Percentiles rank a stretch among this genome's conserved stretches.
These are phyloP conservation scores for Pyralis farinalis DNA, from an alignment of 2,888 invertebrate genomes.

Conservation along the genomic window DNA sequence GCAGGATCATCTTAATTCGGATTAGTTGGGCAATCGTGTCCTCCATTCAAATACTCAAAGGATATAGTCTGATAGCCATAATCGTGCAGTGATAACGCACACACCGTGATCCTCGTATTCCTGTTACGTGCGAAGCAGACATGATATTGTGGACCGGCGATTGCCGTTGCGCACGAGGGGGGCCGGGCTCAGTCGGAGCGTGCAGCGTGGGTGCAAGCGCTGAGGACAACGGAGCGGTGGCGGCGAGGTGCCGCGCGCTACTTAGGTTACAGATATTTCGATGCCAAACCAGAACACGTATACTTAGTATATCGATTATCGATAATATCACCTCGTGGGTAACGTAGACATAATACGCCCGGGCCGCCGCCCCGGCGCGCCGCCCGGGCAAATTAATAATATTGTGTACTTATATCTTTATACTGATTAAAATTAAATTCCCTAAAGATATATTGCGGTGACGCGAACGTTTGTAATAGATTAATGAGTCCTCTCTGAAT, in stretches of 20 bases:
- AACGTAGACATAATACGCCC: conserved; percentile 61
- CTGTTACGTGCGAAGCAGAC: neutral
- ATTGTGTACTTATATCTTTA: conserved; percentile 70
- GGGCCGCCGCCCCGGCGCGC: conserved; percentile 31
- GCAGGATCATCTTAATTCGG: conserved; percentile 6
- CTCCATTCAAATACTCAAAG: too few species aligned
- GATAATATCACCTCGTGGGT: conserved; percentile 70
- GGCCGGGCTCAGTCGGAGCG: conserved; percentile 29
- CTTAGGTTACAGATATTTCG: conserved; percentile 68
- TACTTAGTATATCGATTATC: conserved; percentile 69
- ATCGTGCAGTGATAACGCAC: too few species aligned
- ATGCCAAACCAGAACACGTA: conserved; percentile 76
- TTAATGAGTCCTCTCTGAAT: conserved; percentile 74
- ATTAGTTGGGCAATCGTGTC: neutral
- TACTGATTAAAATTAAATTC: conserved; percentile 67
- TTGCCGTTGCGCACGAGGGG: conserved; percentile 19
- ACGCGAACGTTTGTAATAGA: conserved; percentile 71
- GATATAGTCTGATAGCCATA: too few species aligned
- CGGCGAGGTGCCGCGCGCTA: conserved; percentile 36
- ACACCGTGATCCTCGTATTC: neutral
- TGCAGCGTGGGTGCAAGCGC: conserved; percentile 24
- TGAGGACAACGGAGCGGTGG: conserved; percentile 30
- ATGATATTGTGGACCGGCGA: neutral
- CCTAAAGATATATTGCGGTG: conserved; percentile 67
- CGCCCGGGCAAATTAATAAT: conserved; percentile 50